Evolutionary conservation across 1,140 invertebrate species (phyloP).

Genomic region (Neotoxoptera formosana): DNA sequence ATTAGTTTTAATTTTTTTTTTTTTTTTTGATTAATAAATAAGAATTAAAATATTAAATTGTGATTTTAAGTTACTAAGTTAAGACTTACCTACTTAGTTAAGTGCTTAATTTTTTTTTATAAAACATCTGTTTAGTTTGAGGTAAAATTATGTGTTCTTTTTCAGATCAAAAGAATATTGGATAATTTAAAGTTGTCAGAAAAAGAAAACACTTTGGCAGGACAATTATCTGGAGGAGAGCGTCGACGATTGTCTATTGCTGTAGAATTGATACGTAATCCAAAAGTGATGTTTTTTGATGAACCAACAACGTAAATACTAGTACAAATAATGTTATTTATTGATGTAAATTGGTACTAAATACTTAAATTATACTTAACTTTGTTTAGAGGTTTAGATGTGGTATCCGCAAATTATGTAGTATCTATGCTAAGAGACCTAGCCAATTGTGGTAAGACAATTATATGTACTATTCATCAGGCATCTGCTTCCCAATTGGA

Average conservation of each 20-base stretch:
- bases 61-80: neutral
- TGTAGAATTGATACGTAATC: conserved; percentile 84
- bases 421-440: conserved; percentile 80
- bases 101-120: neutral
- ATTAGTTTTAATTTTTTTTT: neutral
- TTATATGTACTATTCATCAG: conserved; percentile 96
- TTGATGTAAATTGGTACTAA: neutral
- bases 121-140: neutral
- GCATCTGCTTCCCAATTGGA: conserved; percentile 93
- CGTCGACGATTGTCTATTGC: conserved; percentile 87
- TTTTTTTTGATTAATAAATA: neutral
- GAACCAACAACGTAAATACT: conserved; percentile 86
- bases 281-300: conserved; percentile 90
- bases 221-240: conserved; percentile 84
- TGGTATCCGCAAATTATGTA: conserved; percentile 31
- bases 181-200: conserved; percentile 56
- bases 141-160: conserved; percentile 17
- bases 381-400: conserved; percentile 51
- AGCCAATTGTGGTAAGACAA: conserved; percentile 85
- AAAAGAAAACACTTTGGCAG: conserved; percentile 71
- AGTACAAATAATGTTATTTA: neutral
- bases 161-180: conserved; percentile 58
- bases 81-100: neutral
- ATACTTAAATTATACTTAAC: neutral
- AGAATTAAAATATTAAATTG: neutral